Conservation (phyloP, 2,888 invertebrate species). For the Andrena minutula region DNA sequence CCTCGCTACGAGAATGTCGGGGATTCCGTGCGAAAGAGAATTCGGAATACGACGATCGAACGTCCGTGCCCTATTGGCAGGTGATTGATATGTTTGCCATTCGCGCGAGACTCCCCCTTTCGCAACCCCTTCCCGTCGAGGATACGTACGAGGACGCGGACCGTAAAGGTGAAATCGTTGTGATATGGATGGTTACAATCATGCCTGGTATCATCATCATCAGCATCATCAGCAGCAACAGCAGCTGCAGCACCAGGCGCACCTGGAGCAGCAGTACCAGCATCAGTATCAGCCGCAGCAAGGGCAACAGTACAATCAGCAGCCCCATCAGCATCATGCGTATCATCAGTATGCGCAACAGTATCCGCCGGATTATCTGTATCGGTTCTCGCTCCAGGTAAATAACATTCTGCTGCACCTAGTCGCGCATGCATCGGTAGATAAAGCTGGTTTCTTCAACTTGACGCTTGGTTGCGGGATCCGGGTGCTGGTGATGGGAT, state of each 20-base stretch:
- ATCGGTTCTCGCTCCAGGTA: conserved; percentile 84
- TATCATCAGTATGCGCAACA: conserved; percentile 80
- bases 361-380: conserved; percentile 82
- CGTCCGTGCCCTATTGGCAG: conserved; percentile 58
- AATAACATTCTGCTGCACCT: conserved; percentile 49
- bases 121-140: conserved; percentile 41
- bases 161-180: conserved; percentile 62
- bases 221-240: conserved; percentile 64
- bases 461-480: neutral
- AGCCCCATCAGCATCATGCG: conserved; percentile 75
- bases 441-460: conserved; percentile 3
- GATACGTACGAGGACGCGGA: conserved; percentile 53
- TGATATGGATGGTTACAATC: conserved; percentile 73
- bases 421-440: neutral
- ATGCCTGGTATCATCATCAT: conserved; percentile 70
- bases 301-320: conserved; percentile 74
- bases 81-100: conserved; percentile 76
- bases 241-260: conserved; percentile 57
- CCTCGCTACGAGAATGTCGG: conserved; percentile 57
- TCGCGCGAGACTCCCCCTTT: conserved; percentile 60
- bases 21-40: conserved; percentile 55
- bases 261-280: conserved; percentile 60
- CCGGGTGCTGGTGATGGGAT: neutral
- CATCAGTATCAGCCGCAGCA: conserved; percentile 67
- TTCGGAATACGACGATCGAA: conserved; percentile 61